Evolutionary conservation across 1,140 invertebrate genomes (phyloP), one percentile per base, ranked within the genome.

Genomic region (Anastrepha ludens): DNA sequence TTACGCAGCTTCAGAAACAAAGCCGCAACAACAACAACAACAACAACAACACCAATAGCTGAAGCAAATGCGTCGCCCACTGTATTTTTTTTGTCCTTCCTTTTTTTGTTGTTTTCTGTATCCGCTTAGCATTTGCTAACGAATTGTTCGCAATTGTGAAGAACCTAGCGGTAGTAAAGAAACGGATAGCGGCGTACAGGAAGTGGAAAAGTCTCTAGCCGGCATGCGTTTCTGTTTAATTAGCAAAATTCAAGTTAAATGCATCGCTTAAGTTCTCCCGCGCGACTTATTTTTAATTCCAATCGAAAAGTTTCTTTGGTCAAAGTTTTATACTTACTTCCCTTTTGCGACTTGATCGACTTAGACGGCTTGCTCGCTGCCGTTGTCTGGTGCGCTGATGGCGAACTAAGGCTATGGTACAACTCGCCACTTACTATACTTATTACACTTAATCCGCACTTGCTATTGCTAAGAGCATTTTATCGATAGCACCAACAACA

Each of bases 261-360:
- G 87, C 87, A 86, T 81, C 85, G 87, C 85, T 88, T 88, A 88
- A 88, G 87, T 86, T 88, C 58, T 88, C 87, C 87, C 87, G 81
- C 20, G 85, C 65, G 87, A 88, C 85, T 88, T 86, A 70, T 55
- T 67, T 81, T 81, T 67, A 47, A 65, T 87, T 74, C n/a, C 86
- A 59, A 86, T 62, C 85, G 65, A 87, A 87, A 87, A 70, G 65
- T 87, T 87, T 78, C 65, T 44, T 87, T 39, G 86, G 65, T 58
- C 41, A 87, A 70, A 87, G 47, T 70, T 86, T 86, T 86, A 11
- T 62, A 17, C 74, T 20, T 11, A 17, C 17, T 55, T 81, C n/a
- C 74, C 74, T 58, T 58, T 11, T 55, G 47, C 67, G 39, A 70
- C 39, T 70, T 62, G 4, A 44, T n/a, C 8, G 41, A 74, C 39